Percentiles rank a stretch among this genome's conserved stretches.
Evolutionary conservation across 2,797 vertebrate genomes (phyloP).

Genomic region (Coreius guichenoti): DNA sequence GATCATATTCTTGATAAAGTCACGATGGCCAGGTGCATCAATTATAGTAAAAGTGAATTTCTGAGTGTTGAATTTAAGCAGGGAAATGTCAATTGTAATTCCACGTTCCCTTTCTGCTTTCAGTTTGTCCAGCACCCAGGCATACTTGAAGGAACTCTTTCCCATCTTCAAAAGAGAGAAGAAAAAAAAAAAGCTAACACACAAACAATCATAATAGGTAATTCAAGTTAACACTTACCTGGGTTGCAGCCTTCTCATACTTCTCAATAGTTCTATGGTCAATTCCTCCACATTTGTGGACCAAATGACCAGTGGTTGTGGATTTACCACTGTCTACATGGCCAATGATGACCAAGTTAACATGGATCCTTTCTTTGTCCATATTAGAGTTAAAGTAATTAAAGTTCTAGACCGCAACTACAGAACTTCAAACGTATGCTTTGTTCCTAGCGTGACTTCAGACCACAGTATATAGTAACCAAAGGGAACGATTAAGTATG

Average conservation of each 20-base stretch:
- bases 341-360: constrained; percentile 83
- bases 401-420: not conserved
- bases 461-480: too few relatives aligned
- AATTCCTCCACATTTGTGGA: constrained; percentile 84
- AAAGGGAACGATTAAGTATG: not conserved
- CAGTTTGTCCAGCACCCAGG: constrained; percentile 84
- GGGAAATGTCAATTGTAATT: constrained; percentile 83
- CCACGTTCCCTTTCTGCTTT: constrained; percentile 83
- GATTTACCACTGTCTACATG: constrained; percentile 88
- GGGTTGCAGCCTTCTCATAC: constrained; percentile 80
- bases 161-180: constrained; percentile 76
- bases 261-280: constrained; percentile 82
- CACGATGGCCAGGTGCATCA: constrained; percentile 83
- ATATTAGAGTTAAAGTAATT: constrained; percentile 53
- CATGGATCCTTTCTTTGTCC: constrained; percentile 72
- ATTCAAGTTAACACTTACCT: constrained; percentile 65
- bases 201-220: accelerated
- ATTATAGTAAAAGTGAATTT: constrained; percentile 83
- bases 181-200: not conserved
- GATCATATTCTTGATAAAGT: constrained; percentile 88
- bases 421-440: not conserved
- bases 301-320: constrained; percentile 83
- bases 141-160: constrained; percentile 84
- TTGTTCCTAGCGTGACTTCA: accelerated
- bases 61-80: constrained; percentile 83